Evolutionary conservation across 2,113 vertebrate species (phyloP).

Genomic region (Ammodytes marinus): DNA sequence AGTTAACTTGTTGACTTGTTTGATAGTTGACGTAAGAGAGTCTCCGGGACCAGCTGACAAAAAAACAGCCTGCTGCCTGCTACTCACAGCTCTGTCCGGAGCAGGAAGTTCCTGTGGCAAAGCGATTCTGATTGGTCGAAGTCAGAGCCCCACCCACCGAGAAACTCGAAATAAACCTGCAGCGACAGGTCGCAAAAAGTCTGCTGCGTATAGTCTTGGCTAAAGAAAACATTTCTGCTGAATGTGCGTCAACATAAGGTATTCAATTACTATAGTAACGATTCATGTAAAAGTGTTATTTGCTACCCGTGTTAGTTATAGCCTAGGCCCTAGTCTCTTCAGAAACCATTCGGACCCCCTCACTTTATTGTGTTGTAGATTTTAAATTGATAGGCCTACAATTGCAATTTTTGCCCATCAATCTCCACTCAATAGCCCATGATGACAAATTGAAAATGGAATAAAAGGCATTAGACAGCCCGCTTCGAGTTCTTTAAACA

Average conservation of each 20-base stretch:
- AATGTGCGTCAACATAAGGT: neutral
- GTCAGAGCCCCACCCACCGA: conserved; percentile 62
- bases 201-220: too few relatives aligned
- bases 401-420: too few relatives aligned
- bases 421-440: too few relatives aligned
- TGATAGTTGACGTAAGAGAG: conserved; percentile 54
- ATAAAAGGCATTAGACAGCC: too few relatives aligned
- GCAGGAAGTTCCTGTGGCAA: conserved; percentile 51
- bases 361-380: too few relatives aligned
- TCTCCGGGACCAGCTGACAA: conserved; percentile 71
- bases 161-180: conserved; percentile 35
- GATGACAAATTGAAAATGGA: too few relatives aligned
- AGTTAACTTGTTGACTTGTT: conserved; percentile 44
- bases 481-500: too few relatives aligned
- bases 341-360: too few relatives aligned
- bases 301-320: neutral
- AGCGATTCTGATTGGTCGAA: conserved; percentile 65
- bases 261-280: neutral
- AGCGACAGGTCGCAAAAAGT: neutral
- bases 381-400: too few relatives aligned
- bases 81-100: neutral
- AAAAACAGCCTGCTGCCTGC: conserved; percentile 14
- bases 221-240: neutral
- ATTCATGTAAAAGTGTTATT: neutral
- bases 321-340: too few relatives aligned